These are phyloP conservation scores for Linnaemya vulpina DNA, from an alignment of 2,888 invertebrate species.

Conservation along the genomic window DNA sequence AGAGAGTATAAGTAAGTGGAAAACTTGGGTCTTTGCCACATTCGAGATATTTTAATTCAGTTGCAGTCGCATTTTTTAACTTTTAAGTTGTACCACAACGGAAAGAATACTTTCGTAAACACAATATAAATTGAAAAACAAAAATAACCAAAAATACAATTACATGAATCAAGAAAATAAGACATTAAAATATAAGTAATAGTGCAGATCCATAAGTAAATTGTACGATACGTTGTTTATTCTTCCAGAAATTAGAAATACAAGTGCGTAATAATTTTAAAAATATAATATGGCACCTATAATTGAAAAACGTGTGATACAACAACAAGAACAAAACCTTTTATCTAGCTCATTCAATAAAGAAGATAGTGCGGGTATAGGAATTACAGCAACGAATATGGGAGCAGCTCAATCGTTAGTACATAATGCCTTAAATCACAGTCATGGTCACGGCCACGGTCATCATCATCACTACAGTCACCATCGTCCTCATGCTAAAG, in stretches of 20 bases:
- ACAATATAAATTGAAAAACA: conserved; percentile 25
- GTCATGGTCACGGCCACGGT: conserved; percentile 66
- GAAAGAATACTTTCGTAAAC: conserved; percentile 24
- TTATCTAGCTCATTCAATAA: conserved; percentile 16
- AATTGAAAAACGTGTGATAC: conserved; percentile 79
- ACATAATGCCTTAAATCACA: conserved; percentile 58
- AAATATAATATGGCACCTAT: conserved; percentile 80
- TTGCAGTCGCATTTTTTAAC: conserved; percentile 70
- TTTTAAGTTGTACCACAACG: conserved; percentile 61
- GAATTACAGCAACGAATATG: background rate
- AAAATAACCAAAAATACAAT: conserved; percentile 29
- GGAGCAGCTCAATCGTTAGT: conserved; percentile 39
- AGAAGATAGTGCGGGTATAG: conserved; percentile 7
- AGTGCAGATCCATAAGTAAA: conserved; percentile 25
- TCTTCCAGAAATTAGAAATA: conserved; percentile 77
- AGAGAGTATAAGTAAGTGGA: conserved; percentile 37
- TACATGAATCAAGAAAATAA: conserved; percentile 24
- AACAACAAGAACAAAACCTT: conserved; percentile 59
- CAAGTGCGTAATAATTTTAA: conserved; percentile 72
- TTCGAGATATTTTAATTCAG: conserved; percentile 80
- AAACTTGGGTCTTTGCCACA: conserved; percentile 80
- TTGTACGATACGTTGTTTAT: conserved; percentile 17
- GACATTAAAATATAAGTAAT: conserved; percentile 4
- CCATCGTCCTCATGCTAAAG: conserved; percentile 75
- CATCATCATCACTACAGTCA: conserved; percentile 57